These are phyloP conservation scores for Oconnorella tubifera DNA, from an alignment of 2,888 invertebrate species.

Conservation along the genomic window DNA sequence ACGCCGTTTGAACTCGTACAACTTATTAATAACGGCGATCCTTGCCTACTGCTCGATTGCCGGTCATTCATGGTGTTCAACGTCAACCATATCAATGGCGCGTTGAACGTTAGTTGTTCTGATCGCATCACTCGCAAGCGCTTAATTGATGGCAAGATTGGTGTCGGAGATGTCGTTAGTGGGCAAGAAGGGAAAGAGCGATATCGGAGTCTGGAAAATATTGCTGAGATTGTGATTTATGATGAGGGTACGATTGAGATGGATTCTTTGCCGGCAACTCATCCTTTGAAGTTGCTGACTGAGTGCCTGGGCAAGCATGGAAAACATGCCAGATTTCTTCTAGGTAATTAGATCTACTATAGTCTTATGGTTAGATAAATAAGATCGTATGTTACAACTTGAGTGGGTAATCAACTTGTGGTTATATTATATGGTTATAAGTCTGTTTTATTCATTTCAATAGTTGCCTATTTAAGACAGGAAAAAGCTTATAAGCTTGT, in stretches of 20 bases:
- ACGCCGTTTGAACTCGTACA: background rate
- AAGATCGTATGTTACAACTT: too few relatives aligned
- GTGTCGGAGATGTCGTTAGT: constrained; percentile 66
- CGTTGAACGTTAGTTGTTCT: constrained; percentile 67
- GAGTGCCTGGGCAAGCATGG: constrained; percentile 68
- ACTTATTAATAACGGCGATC: background rate
- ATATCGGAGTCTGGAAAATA: constrained; percentile 58
- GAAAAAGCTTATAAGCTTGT: too few relatives aligned
- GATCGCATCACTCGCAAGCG: constrained; percentile 68
- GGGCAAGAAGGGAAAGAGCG: constrained; percentile 66
- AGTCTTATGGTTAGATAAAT: too few relatives aligned
- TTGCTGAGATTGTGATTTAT: constrained; percentile 66
- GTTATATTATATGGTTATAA: too few relatives aligned
- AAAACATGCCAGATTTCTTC: constrained; percentile 65
- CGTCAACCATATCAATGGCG: constrained; percentile 66
- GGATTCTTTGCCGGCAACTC: constrained; percentile 53
- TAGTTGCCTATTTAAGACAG: too few relatives aligned
- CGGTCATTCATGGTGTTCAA: constrained; percentile 70
- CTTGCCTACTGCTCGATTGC: constrained; percentile 59
- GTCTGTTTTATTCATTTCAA: too few relatives aligned
- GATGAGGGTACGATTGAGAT: constrained; percentile 68
- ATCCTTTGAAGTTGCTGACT: constrained; percentile 66
- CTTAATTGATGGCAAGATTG: constrained; percentile 67
- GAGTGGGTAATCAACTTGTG: too few relatives aligned
- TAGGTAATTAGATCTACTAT: too few relatives aligned